phyloP scores from a whole-genome alignment of 2,888 invertebrate species.

The Pogonocherus hispidulus region DNA sequence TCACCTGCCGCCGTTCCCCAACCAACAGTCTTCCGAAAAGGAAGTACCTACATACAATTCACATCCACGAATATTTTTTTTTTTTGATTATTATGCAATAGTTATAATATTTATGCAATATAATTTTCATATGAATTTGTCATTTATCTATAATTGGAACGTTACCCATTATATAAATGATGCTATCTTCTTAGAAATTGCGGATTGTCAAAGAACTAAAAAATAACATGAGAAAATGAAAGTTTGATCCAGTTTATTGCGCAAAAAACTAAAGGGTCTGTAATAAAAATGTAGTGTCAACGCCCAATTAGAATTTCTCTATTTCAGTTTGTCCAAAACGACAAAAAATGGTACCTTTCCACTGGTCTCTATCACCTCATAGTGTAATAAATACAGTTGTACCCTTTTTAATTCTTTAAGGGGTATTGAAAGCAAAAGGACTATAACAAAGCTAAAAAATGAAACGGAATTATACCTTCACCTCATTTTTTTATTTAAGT shows the following conservation, averaged over 20 bases:
- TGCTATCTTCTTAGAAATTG: too few species aligned
- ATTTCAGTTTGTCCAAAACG: not conserved
- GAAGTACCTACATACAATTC: too few species aligned
- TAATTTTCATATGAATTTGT: too few species aligned
- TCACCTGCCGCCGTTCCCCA: too few species aligned
- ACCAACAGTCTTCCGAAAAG: too few species aligned
- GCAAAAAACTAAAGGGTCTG: not conserved
- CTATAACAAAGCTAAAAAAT: not conserved
- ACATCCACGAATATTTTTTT: too few species aligned
- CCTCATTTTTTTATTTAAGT: slow-evolving; percentile 3
- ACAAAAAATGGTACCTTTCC: slow-evolving; percentile 8
- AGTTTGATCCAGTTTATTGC: not conserved
- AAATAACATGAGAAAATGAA: not conserved
- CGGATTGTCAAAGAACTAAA: not conserved
- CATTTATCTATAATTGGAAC: too few species aligned
- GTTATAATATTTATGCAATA: too few species aligned
- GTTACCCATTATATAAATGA: too few species aligned
- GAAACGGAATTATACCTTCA: not conserved
- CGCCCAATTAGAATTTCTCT: not conserved
- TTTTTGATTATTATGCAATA: too few species aligned
- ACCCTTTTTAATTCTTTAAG: slow-evolving; percentile 1
- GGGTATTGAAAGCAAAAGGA: not conserved
- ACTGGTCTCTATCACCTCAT: not conserved
- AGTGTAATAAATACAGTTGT: not conserved
- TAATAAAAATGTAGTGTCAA: not conserved